Conservation (phyloP, 2,113 vertebrate species). For the Corythornis madagascariensis region DNA sequence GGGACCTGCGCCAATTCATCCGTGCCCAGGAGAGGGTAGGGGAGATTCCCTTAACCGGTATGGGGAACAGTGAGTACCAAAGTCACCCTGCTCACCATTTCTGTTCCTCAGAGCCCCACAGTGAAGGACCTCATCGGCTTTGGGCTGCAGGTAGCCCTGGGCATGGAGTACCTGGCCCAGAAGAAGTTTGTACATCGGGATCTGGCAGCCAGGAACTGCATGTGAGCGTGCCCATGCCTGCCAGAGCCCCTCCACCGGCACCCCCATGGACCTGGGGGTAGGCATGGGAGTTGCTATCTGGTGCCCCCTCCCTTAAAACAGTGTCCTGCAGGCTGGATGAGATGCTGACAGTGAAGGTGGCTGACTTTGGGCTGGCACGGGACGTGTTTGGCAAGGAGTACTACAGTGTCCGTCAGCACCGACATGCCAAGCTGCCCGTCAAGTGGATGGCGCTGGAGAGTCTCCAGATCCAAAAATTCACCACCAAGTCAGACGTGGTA, state of each 20-base stretch:
- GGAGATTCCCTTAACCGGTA: background rate
- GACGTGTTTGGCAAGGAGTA: slow-evolving; percentile 95
- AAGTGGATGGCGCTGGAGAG: slow-evolving; percentile 99
- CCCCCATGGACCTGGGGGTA: fast-evolving
- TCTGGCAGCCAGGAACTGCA: slow-evolving; percentile 96
- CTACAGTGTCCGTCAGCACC: slow-evolving; percentile 88
- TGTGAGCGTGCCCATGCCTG: slow-evolving; percentile 77
- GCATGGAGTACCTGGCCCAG: slow-evolving; percentile 95
- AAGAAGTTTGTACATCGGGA: slow-evolving; percentile 97
- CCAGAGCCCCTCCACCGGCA: fast-evolving
- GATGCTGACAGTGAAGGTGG: slow-evolving; percentile 93
- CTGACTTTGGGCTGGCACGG: slow-evolving; percentile 95
- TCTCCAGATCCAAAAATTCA: slow-evolving; percentile 95
- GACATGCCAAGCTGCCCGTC: slow-evolving; percentile 89
- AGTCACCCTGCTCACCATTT: background rate
- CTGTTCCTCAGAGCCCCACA: slow-evolving; percentile 84
- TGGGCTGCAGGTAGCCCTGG: slow-evolving; percentile 91
- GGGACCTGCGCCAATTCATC: slow-evolving; percentile 93
- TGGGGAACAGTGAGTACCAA: fast-evolving
- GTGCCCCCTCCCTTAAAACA: fast-evolving
- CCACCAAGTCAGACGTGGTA: slow-evolving; percentile 96
- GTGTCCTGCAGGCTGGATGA: slow-evolving; percentile 86
- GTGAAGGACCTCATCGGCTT: slow-evolving; percentile 95
- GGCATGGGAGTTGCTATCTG: background rate
- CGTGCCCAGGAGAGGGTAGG: slow-evolving; percentile 87